Base-by-base conservation (phyloP, 2,888 invertebrate genomes). In the Cryptocheilus praepositus region DNA sequence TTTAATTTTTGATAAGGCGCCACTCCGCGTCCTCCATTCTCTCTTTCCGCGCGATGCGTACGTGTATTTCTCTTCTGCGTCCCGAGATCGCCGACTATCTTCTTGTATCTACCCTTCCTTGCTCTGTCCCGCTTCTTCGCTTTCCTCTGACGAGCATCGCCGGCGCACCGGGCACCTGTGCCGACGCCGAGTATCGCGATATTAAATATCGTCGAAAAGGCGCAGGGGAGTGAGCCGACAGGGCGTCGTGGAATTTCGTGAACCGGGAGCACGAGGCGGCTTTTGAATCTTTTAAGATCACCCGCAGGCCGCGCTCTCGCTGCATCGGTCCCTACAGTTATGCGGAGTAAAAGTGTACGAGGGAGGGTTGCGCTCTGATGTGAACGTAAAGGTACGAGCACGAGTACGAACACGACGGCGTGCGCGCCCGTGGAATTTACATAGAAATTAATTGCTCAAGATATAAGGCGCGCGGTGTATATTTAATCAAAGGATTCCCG, bases 1-100 rank as follows among this genome's bases (percentile, higher is more conserved):
- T 87, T 87, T 85, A 86, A 87, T 87, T 85, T 86, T 87, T 86
- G 76, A 87, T 86, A 85, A 86, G 85, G 70, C 77, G 63, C 79
- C 67, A 73, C 77, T 73, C 70, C 54, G 67, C 61, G 65, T 57
- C 59, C 73, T 65, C 70, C 64, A 56, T 60, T 57, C 67, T 64
- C 53, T 55, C 56, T 51, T 64, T 51, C 52, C 11, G 15, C 22
- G 7, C 49, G 18, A 16, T 22, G 19, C 22, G 22, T 52, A 21
- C 22, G 22, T 3, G 11, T 18, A 21, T 52, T 54, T 46, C 16
- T 58, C 55, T 19, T 21, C 18, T 51, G 25, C 16, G 11, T 7
- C 49, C 36, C 36, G 3, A 8, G 21, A 2, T 15, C 28, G 28
- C 49, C 49, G 43, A 46, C 18, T 16, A 13, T 7, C 22, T 46